Conservation (phyloP, 2,113 vertebrate species). For the Pangasianodon gigas region DNA sequence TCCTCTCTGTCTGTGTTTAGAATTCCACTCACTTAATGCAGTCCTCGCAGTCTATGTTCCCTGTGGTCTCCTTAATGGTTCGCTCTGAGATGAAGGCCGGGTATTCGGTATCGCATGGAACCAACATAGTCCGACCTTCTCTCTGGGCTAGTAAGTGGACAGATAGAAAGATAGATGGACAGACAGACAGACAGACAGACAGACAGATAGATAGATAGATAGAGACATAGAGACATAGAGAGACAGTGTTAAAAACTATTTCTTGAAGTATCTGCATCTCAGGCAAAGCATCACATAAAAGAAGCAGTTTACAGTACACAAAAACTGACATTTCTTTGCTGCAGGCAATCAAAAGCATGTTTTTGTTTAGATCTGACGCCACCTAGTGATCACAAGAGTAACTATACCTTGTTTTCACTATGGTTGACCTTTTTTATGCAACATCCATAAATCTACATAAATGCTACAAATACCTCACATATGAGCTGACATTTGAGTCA, state of each 20-base stretch:
- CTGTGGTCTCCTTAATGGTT: slow-evolving; percentile 97
- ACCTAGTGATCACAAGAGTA: slow-evolving; percentile 48
- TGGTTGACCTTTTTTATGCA: background rate
- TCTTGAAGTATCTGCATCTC: background rate
- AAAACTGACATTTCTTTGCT: background rate
- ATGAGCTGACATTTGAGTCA: background rate
- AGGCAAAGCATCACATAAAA: background rate
- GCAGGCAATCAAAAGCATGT: background rate
- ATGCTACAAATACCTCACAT: background rate
- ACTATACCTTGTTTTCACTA: background rate
- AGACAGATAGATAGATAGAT: slow-evolving; percentile 11
- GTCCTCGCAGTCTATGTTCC: slow-evolving; percentile 90
- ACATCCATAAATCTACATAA: background rate
- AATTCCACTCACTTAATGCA: slow-evolving; percentile 88
- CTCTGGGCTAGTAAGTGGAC: slow-evolving; percentile 80
- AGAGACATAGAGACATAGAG: background rate
- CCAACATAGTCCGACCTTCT: slow-evolving; percentile 82
- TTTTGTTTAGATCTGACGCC: slow-evolving; percentile 55
- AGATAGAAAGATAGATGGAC: slow-evolving; percentile 26
- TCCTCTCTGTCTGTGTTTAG: slow-evolving; percentile 38
- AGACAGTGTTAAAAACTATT: slow-evolving; percentile 32
- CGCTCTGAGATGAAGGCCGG: slow-evolving; percentile 96
- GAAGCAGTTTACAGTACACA: background rate
- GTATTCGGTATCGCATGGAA: slow-evolving; percentile 96
- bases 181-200: background rate